phyloP scores from a whole-genome alignment of 2,113 vertebrate species.

The Choloepus hoffmanni region DNA sequence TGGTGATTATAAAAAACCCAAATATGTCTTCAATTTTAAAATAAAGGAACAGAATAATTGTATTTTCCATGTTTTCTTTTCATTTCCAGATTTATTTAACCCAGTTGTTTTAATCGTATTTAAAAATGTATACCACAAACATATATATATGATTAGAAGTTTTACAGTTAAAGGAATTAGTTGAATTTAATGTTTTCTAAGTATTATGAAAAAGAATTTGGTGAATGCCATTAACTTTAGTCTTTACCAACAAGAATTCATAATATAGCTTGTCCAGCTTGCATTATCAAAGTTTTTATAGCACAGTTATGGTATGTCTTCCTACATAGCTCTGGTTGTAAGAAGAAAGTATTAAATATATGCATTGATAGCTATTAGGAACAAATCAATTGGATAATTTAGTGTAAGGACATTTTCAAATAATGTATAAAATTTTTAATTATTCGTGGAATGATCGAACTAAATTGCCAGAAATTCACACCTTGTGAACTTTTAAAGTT shows the following conservation, averaged over 20 bases:
- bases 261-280: background rate
- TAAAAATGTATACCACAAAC: background rate
- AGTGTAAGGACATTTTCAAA: background rate
- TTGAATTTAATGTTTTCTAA: constrained; percentile 32
- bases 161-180: background rate
- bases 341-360: background rate
- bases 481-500: background rate
- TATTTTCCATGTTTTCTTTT: constrained; percentile 17
- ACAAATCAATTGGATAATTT: background rate
- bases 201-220: constrained; percentile 43
- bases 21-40: background rate
- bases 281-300: background rate
- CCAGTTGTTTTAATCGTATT: constrained; percentile 25
- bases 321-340: background rate
- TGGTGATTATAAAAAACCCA: background rate
- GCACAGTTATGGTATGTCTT: background rate
- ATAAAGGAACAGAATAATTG: background rate
- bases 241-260: background rate
- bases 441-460: background rate
- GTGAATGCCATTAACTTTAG: background rate
- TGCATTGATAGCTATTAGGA: background rate
- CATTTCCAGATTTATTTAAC: background rate
- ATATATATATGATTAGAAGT: background rate
- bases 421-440: constrained; percentile 1
- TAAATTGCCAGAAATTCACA: background rate